These are phyloP conservation scores for Sinocyclocheilus grahami DNA, from an alignment of 2,113 vertebrate genomes.

Conservation along the genomic window DNA sequence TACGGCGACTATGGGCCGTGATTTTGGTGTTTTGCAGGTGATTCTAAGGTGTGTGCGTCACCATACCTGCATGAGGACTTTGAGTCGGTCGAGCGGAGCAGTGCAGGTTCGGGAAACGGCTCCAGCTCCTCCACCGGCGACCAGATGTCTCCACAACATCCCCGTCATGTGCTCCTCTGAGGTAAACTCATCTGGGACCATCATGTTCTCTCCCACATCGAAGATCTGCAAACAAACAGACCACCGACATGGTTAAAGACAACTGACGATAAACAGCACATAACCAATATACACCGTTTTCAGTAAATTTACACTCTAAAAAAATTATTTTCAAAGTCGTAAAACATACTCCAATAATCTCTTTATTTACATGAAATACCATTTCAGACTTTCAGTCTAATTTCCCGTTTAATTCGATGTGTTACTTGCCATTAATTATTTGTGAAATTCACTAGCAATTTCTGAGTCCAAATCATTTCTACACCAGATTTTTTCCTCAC, in stretches of 20 bases:
- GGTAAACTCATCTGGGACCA: slow-evolving; percentile 94
- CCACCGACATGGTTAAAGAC: not conserved
- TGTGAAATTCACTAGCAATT: too few relatives aligned
- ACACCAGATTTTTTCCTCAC: too few relatives aligned
- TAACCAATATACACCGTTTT: not conserved
- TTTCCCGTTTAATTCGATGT: too few relatives aligned
- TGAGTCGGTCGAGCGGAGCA: slow-evolving; percentile 90
- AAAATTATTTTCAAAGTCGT: too few relatives aligned
- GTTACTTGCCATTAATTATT: too few relatives aligned
- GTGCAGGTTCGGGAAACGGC: slow-evolving; percentile 93
- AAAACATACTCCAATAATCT: too few relatives aligned
- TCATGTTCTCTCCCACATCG: slow-evolving; percentile 92
- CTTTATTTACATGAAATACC: too few relatives aligned
- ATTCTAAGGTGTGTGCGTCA: not conserved
- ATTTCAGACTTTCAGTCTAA: too few relatives aligned
- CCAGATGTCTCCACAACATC: slow-evolving; percentile 96
- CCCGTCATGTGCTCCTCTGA: slow-evolving; percentile 91
- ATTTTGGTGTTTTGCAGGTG: not conserved
- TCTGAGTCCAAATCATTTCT: not conserved
- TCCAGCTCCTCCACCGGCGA: slow-evolving; percentile 92
- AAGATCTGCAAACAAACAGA: slow-evolving; percentile 82
- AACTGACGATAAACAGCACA: not conserved
- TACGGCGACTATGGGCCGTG: not conserved
- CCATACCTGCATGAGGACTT: slow-evolving; percentile 95
- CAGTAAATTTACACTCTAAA: too few relatives aligned